phyloP scores from a whole-genome alignment of 2,797 vertebrate genomes.

The Ibycter americanus region DNA sequence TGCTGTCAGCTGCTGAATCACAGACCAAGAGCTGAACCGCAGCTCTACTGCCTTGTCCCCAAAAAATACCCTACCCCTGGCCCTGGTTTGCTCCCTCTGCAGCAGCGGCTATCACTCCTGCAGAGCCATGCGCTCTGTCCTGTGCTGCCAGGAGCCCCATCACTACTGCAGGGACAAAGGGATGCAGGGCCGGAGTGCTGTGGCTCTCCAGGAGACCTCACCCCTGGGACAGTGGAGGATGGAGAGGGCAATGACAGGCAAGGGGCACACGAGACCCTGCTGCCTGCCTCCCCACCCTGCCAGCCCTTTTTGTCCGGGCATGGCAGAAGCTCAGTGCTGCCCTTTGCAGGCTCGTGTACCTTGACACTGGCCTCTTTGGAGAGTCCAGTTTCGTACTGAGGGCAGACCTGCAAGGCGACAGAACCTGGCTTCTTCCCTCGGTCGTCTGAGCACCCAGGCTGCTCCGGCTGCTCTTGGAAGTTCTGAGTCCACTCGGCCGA shows the following conservation, averaged over 20 bases:
- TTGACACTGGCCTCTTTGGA: slow-evolving; percentile 89
- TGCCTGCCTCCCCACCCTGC: not conserved
- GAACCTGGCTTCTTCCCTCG: slow-evolving; percentile 76
- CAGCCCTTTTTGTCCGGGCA: not conserved
- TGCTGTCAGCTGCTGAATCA: not conserved
- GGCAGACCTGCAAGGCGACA: slow-evolving; percentile 83
- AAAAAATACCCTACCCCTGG: rapidly evolving
- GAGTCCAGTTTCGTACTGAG: slow-evolving; percentile 88
- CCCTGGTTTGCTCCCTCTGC: not conserved
- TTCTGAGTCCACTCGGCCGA: slow-evolving; percentile 84
- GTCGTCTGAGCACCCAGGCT: slow-evolving; percentile 1
- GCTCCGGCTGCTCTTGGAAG: slow-evolving; percentile 72
- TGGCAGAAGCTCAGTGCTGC: rapidly evolving
- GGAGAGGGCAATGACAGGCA: not conserved
- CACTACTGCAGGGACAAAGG: not conserved
- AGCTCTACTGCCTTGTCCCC: not conserved
- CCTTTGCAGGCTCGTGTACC: slow-evolving; percentile 65
- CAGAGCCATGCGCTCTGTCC: rapidly evolving
- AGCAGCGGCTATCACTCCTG: rapidly evolving
- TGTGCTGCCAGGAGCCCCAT: rapidly evolving
- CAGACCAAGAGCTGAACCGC: not conserved
- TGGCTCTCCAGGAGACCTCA: rapidly evolving
- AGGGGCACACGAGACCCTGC: rapidly evolving
- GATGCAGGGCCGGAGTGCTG: not conserved
- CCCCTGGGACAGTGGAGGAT: rapidly evolving